These are phyloP conservation scores for Drosophila arizonae DNA, from an alignment of 1,140 invertebrate genomes.

Conservation along the genomic window DNA sequence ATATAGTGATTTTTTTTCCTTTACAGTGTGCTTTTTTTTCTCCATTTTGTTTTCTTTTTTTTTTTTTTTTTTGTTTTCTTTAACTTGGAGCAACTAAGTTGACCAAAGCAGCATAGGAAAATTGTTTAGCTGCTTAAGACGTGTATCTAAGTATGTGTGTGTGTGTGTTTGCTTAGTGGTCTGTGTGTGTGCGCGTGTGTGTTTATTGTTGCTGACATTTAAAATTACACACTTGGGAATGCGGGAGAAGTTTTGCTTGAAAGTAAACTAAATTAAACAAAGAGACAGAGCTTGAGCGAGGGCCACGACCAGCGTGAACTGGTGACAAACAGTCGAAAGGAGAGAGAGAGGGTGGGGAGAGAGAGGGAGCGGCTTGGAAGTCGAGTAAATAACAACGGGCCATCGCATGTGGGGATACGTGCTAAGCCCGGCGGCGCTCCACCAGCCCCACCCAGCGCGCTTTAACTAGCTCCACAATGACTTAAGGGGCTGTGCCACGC, in stretches of 20 bases:
- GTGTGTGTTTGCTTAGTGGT: conserved; percentile 11
- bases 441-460: neutral
- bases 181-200: conserved; percentile 32
- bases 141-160: conserved; percentile 1
- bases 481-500: conserved; percentile 4
- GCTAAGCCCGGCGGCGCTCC: conserved; percentile 25
- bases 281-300: conserved; percentile 27
- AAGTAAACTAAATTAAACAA: conserved; percentile 76
- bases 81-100: conserved; percentile 59
- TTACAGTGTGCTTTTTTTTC: neutral
- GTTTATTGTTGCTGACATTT: conserved; percentile 73
- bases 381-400: conserved; percentile 52
- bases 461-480: neutral
- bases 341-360: neutral
- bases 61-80: neutral
- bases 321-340: neutral
- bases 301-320: neutral
- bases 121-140: conserved; percentile 2
- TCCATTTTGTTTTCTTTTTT: neutral
- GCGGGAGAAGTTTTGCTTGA: conserved; percentile 59
- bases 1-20: too few relatives aligned
- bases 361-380: neutral
- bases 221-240: conserved; percentile 78
- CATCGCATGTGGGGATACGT: conserved; percentile 56
- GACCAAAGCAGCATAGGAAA: conserved; percentile 17